Conservation (phyloP, 2,113 vertebrate species). For the Clinocottus analis region DNA sequence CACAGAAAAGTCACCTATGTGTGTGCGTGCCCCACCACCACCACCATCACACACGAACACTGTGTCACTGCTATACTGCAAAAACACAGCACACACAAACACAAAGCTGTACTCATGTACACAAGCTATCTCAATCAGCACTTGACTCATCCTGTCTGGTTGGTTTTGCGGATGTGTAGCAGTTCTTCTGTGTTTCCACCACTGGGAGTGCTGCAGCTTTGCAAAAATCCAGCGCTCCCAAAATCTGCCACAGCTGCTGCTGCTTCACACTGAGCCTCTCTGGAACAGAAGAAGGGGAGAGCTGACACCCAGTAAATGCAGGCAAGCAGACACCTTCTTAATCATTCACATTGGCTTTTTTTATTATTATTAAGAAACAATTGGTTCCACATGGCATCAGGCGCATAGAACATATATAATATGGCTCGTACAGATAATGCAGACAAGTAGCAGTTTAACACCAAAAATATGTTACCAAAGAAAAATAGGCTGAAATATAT, state of each 20-base stretch:
- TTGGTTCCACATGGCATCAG: slow-evolving; percentile 65
- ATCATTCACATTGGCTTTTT: slow-evolving; percentile 57
- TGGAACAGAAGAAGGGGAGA: slow-evolving; percentile 58
- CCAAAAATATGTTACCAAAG: slow-evolving; percentile 55
- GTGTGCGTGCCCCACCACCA: background rate
- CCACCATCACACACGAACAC: slow-evolving; percentile 31
- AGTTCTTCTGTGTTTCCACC: slow-evolving; percentile 36
- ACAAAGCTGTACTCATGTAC: slow-evolving; percentile 34
- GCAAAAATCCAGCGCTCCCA: slow-evolving; percentile 45
- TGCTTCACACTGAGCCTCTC: slow-evolving; percentile 44
- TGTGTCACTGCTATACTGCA: slow-evolving; percentile 16
- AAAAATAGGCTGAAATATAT: slow-evolving; percentile 53
- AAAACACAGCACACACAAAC: slow-evolving; percentile 48
- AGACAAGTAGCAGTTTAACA: slow-evolving; percentile 53
- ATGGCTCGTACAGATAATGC: slow-evolving; percentile 32
- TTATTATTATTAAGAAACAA: slow-evolving; percentile 64
- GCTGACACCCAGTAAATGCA: slow-evolving; percentile 63
- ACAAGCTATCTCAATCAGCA: slow-evolving; percentile 41
- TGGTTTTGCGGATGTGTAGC: slow-evolving; percentile 42
- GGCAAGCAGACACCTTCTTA: slow-evolving; percentile 66
- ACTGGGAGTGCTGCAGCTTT: slow-evolving; percentile 77
- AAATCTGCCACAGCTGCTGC: slow-evolving; percentile 63
- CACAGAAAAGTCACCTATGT: slow-evolving; percentile 43
- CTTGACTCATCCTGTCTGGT: slow-evolving; percentile 45
- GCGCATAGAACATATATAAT: slow-evolving; percentile 47